These are phyloP conservation scores for Drosophila macrospina DNA, from an alignment of 2,888 invertebrate genomes.

Conservation along the genomic window DNA sequence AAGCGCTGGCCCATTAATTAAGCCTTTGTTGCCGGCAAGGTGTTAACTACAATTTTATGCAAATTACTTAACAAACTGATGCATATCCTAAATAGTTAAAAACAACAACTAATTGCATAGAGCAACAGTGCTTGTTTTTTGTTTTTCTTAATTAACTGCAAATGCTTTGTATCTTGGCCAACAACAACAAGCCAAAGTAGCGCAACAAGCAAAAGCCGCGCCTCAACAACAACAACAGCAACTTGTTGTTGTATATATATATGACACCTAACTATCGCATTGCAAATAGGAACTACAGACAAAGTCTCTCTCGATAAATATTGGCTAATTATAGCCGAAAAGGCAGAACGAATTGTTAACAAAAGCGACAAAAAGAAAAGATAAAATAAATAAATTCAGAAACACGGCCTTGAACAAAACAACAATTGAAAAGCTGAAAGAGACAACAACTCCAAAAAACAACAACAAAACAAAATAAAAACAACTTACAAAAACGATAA, in stretches of 20 bases:
- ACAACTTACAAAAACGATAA: slow-evolving; percentile 36
- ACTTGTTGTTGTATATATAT: slow-evolving; percentile 9
- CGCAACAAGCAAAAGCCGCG: slow-evolving; percentile 38
- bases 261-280: slow-evolving; percentile 37
- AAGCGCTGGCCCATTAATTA: slow-evolving; percentile 2
- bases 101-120: slow-evolving; percentile 65
- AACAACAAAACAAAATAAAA: slow-evolving; percentile 25
- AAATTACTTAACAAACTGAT: slow-evolving; percentile 62
- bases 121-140: slow-evolving; percentile 27
- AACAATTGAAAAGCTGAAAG: slow-evolving; percentile 40
- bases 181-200: slow-evolving; percentile 14
- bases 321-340: slow-evolving; percentile 66
- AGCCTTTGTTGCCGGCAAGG: slow-evolving; percentile 25
- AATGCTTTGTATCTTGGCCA: slow-evolving; percentile 21
- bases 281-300: slow-evolving; percentile 29
- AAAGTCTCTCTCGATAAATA: slow-evolving; percentile 55
- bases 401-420: slow-evolving; percentile 57
- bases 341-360: slow-evolving; percentile 8
- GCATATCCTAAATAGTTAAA: slow-evolving; percentile 60
- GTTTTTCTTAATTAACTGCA: slow-evolving; percentile 67
- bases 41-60: slow-evolving; percentile 78
- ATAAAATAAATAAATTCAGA: slow-evolving; percentile 7
- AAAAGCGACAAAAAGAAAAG: slow-evolving; percentile 15
- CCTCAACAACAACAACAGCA: slow-evolving; percentile 28
- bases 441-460: slow-evolving; percentile 19